Base-by-base conservation (phyloP, 2,888 invertebrate species). In the Eilema sororculum region DNA sequence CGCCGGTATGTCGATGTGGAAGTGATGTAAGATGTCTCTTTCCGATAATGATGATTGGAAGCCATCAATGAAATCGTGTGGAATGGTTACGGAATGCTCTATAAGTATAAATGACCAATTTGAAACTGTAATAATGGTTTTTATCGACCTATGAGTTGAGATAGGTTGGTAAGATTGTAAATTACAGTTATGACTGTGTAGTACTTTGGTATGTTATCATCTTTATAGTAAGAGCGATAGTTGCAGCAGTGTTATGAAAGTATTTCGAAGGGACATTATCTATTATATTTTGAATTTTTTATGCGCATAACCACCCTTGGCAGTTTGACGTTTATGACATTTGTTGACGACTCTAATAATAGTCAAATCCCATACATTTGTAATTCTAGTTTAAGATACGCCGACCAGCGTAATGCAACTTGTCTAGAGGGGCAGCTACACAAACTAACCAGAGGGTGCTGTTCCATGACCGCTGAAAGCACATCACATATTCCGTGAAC, bases 11-110 rank as follows among this genome's bases (percentile, higher is more conserved):
- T 46, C 16, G 28, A 37, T 25, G 24, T 67, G 67, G 67, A 25
- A 13, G 62, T 68, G 63, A 64, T 13, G 63, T 46, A 63, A 68
- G n/a, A 68, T 10, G 9, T 57, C 24, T 57, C 37, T 58, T 63
- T 41, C 25, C 46, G 30, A 64, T 58, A 58, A 68, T 58, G 57
- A 64, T 64, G 63, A 41, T 41, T 64, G 37, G 41, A 64, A 57
- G 56, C 62, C 37, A 37, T 33, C 62, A 13, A 61, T 52, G 28
- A 13, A 22, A 57, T 62, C n/a, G n/a, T 25, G 41, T 57, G 16
- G 24, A 24, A 56, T 30, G 30, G 46, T 62, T 68, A 57, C 57
- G 37, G 61, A 37, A 57, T 33, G n/a, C 46, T n/a, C 10, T 24
- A 10, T 24, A 10, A 5, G 2, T 59, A 46, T 41, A 24, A 30